Evolutionary conservation across 2,113 vertebrate species (phyloP).

Genomic region (Hippoglossus stenolepis): DNA sequence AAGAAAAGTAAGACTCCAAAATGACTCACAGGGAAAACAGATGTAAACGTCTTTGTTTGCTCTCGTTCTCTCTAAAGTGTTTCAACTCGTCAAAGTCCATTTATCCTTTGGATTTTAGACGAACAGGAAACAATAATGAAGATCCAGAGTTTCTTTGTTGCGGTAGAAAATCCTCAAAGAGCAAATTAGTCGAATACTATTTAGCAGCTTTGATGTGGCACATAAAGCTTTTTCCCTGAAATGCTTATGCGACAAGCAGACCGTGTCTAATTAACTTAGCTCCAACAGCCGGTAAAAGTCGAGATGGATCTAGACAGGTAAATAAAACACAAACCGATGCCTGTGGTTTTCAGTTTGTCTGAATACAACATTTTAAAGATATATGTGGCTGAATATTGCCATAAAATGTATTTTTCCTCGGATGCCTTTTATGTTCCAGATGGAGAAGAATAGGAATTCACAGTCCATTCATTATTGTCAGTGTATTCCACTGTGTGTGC

Average conservation of each 20-base stretch:
- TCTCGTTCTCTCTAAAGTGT: not conserved
- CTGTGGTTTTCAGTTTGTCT: not conserved
- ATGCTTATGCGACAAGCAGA: constrained; percentile 27
- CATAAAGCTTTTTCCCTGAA: constrained; percentile 4
- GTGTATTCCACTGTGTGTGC: not conserved
- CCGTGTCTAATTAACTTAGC: constrained; percentile 31
- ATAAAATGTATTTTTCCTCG: not conserved
- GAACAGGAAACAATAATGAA: not conserved
- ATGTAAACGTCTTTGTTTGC: not conserved
- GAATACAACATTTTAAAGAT: not conserved
- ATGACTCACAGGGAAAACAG: too few species aligned
- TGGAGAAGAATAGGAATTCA: constrained; percentile 12
- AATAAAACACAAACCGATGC: not conserved
- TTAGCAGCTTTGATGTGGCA: constrained; percentile 3
- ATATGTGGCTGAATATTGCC: not conserved
- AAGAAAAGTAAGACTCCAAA: too few species aligned
- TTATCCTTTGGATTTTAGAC: not conserved
- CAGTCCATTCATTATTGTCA: not conserved
- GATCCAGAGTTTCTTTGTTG: not conserved
- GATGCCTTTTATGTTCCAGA: not conserved
- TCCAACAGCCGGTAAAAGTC: constrained; percentile 25
- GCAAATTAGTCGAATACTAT: not conserved
- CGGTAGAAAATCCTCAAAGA: not conserved
- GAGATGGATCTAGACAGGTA: constrained; percentile 26
- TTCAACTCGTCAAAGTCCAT: not conserved